Conservation (phyloP, 2,888 invertebrate genomes). For the Ennomos quercinarius region DNA sequence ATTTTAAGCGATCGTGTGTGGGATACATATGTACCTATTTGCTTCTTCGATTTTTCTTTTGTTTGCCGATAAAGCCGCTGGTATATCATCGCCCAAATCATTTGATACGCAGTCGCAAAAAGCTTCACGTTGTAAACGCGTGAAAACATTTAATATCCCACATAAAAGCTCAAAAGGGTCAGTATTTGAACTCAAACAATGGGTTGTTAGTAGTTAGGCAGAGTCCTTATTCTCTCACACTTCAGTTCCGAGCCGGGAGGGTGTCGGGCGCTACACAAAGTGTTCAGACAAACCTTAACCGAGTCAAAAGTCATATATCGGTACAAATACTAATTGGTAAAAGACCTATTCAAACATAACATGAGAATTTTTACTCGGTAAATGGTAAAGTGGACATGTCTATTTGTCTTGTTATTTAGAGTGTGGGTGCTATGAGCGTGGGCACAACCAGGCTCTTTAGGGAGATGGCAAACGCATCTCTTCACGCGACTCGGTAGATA, state of each 20-base stretch:
- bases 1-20: conserved; percentile 45
- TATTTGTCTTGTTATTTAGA: conserved; percentile 83
- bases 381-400: conserved; percentile 83
- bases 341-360: conserved; percentile 83
- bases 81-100: conserved; percentile 34
- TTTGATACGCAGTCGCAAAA: conserved; percentile 28
- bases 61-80: conserved; percentile 41
- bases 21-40: conserved; percentile 17
- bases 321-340: conserved; percentile 84
- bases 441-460: conserved; percentile 65
- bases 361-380: conserved; percentile 82
- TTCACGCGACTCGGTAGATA: conserved; percentile 40
- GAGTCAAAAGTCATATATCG: conserved; percentile 71
- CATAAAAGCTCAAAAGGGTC: conserved; percentile 55
- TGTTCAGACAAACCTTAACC: conserved; percentile 66
- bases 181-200: conserved; percentile 69
- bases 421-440: conserved; percentile 80
- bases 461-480: conserved; percentile 58
- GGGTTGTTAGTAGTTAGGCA: conserved; percentile 60
- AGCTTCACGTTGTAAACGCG: conserved; percentile 34
- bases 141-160: conserved; percentile 48
- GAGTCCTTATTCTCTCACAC: conserved; percentile 66
- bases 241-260: conserved; percentile 54
- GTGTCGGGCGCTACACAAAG: conserved; percentile 65
- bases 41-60: conserved; percentile 47